Percentiles rank a stretch among this genome's conserved stretches.
Conservation (phyloP, 2,113 vertebrate genomes). For the Thomomys bottae region DNA sequence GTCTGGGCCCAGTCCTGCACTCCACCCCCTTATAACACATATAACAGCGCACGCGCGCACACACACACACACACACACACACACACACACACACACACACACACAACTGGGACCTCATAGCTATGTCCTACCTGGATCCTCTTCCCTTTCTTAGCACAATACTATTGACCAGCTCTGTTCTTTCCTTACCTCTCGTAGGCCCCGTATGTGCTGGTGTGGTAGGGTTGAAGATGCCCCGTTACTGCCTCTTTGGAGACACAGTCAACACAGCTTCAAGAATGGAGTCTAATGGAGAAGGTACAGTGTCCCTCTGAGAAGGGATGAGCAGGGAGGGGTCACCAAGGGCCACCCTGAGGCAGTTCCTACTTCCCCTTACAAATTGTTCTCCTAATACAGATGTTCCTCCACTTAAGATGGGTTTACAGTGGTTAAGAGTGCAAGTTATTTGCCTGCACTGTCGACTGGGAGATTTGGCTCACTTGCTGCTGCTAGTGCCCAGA, state of each 20-base stretch:
- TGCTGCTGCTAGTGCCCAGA: background rate
- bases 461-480: background rate
- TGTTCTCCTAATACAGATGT: background rate
- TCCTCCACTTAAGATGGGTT: background rate
- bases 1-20: no score
- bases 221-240: constrained; percentile 96
- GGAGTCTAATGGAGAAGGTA: constrained; percentile 95
- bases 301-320: background rate
- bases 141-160: no score
- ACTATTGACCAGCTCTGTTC: background rate
- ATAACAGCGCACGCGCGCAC: background rate
- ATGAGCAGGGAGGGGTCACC: background rate
- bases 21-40: background rate
- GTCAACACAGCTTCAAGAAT: constrained; percentile 96
- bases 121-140: background rate
- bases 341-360: background rate
- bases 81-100: background rate
- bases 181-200: constrained; percentile 80
- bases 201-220: constrained; percentile 94
- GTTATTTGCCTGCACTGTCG: background rate
- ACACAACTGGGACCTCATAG: background rate
- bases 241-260: constrained; percentile 95
- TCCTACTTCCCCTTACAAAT: background rate
- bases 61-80: background rate
- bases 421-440: background rate